Base-by-base conservation (phyloP, 2,113 vertebrate genomes). In the Brevimyrus niger region DNA sequence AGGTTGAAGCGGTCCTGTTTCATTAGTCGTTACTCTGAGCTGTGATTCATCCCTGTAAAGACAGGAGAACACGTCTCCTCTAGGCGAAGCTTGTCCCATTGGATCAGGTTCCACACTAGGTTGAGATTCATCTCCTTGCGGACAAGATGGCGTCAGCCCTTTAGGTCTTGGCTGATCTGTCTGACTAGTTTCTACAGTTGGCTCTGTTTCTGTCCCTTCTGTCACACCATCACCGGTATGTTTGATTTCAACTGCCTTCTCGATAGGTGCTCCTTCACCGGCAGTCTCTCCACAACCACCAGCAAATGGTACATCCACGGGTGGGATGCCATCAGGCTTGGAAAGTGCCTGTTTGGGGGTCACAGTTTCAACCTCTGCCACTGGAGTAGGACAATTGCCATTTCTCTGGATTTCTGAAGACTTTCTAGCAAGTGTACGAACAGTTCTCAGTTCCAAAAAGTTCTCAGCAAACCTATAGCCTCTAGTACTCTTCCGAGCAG, bases 401-500 rank as follows among this genome's bases (percentile, higher is more conserved):
- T 94, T 95, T 23, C 94, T 95, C 87, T 96, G 48, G 8, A 83
- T 95, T 0, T 31, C 89, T 44, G 89, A 90, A 50, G 94, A 89
- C 89, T 93, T 94, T 91, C 93, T 95, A 1, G 97, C 96, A 92
- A 98, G 93, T 0, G 98, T 99, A 90, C 98, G 97, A 83, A 99
- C 97, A 0, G 98, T 99, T 44, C 98, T 97, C 88, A 99, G 94
- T 92, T 98, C 97, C 86, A 97, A 98, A 91, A 96, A 97, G 90
- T 99, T 97, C 31, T 97, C 97, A 0, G 96, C 96, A 92, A 97
- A 97, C 92, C 95, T 95, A 89, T 98, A 97, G 0, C 98, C 98
- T 50, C 98, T 96, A 0, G 97, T 99, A 94, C 98, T 99, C 94
- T 99, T 99, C 91, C 98, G 95, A 2, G 98, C 98, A 3, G 98